These are phyloP conservation scores for Drosophila setifemur DNA, from an alignment of 1,140 invertebrate genomes.

Conservation along the genomic window DNA sequence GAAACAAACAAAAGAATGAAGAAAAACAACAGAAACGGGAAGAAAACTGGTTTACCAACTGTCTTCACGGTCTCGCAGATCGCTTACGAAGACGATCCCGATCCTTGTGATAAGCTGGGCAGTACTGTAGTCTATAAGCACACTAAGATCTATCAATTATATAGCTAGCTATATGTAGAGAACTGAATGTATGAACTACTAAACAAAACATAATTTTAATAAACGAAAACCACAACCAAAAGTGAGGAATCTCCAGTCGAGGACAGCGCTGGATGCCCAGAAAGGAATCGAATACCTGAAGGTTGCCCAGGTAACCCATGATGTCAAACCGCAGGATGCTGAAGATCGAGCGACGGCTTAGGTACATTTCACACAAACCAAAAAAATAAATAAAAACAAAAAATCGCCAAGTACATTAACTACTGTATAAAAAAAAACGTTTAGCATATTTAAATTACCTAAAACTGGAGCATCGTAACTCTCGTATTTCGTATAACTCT, in stretches of 20 bases:
- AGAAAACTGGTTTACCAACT: conserved; percentile 76
- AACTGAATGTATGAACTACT: conserved; percentile 34
- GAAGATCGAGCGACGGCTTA: conserved; percentile 48
- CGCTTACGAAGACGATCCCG: conserved; percentile 11
- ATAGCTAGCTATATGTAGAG: conserved; percentile 37
- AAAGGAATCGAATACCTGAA: conserved; percentile 2
- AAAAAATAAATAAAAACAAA: conserved; percentile 18
- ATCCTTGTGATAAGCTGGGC: conserved; percentile 7
- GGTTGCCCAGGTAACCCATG: conserved; percentile 30
- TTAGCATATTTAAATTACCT: conserved; percentile 55
- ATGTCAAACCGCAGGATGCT: conserved; percentile 34
- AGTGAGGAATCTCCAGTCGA: conserved; percentile 25
- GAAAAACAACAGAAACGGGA: conserved; percentile 28
- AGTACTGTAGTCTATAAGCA: conserved; percentile 34
- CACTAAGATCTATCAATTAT: conserved; percentile 30
- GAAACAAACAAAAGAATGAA: conserved; percentile 48
- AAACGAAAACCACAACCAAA: conserved; percentile 30
- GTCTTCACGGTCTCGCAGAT: conserved; percentile 20
- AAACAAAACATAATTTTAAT: conserved; percentile 54
- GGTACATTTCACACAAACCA: conserved; percentile 50
- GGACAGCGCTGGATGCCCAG: conserved; percentile 22
- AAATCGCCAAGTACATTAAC: conserved; percentile 48
- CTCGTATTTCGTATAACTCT: conserved; percentile 72
- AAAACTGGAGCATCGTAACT: conserved; percentile 67
- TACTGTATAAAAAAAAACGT: conserved; percentile 49